Conservation (phyloP, 1,140 invertebrate genomes). For the Tribolium madens region DNA sequence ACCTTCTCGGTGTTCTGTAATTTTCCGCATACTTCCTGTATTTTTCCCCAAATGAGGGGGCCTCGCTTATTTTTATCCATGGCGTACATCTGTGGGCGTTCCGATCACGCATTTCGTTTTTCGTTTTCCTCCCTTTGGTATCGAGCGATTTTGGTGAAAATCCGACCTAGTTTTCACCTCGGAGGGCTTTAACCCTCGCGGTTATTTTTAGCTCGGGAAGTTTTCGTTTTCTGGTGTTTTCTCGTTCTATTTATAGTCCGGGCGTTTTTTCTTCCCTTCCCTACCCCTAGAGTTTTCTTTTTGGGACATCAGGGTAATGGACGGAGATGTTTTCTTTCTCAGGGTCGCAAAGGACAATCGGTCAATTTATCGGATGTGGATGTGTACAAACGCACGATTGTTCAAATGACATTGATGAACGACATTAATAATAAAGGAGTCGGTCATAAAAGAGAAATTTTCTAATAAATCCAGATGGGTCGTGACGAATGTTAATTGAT, state of each 20-base stretch:
- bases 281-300: conserved; percentile 12
- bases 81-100: background rate
- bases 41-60: conserved; percentile 15
- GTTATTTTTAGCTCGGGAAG: conserved; percentile 14
- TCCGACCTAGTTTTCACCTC: conserved; percentile 3
- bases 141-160: conserved; percentile 8
- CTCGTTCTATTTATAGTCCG: conserved; percentile 14
- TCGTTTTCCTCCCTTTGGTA: background rate
- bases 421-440: conserved; percentile 20
- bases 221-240: conserved; percentile 11
- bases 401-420: conserved; percentile 26
- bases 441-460: conserved; percentile 32
- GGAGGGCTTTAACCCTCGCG: conserved; percentile 20
- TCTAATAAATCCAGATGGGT: conserved; percentile 22
- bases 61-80: conserved; percentile 12
- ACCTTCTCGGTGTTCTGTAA: background rate
- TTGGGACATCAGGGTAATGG: background rate
- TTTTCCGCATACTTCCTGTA: background rate
- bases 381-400: conserved; percentile 21
- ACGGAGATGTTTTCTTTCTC: conserved; percentile 6
- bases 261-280: background rate
- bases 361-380: conserved; percentile 26
- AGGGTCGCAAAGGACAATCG: conserved; percentile 6
- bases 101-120: background rate
- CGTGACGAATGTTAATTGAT: conserved; percentile 19